Evolutionary conservation across 2,797 vertebrate species (phyloP), one percentile per base, ranked within the genome.

Genomic region (Linurgus olivaceus): DNA sequence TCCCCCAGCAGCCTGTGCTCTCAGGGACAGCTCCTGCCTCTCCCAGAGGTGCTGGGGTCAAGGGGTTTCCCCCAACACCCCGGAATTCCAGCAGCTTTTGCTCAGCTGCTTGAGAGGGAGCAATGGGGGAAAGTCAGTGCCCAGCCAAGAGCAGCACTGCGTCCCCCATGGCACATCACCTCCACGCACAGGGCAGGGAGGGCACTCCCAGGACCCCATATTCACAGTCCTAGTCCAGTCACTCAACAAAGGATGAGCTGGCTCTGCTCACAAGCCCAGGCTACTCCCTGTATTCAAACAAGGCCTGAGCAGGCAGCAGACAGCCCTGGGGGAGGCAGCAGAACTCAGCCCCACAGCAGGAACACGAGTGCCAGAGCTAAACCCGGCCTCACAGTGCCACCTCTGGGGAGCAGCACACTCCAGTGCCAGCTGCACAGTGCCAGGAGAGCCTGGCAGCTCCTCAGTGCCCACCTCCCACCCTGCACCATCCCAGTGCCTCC

Each of bases 61-160:
- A 76, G 51, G 13, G 24, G 20, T 76, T 82, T 88, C 29, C 57
- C 68, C 47, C 80, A 23, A 4, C 2, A 76, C 25, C 57, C 24
- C 12, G 19, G 9, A 93, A 70, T 59, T 57, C 55, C 87, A 80
- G n/a, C 18, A 42, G 86, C 47, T 84, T 81, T 19, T 68, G 68
- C 54, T 71, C 38, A 57, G 74, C 35, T 47, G 11, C 38, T 45
- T 13, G 26, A 75, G 70, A 40, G 45, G 31, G 23, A 68, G 52
- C n/a, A 3, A 21, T 7, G 35, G 14, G 25, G 4, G 6, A 33
- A 71, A 52, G 4, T 6, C 59, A 31, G 33, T 0, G 0, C 10
- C 31, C 57, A 63, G 65, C 12, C 25, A 17, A 25, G 51, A 42
- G 2, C 31, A 76, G 33, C 28, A 21, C 61, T 38, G 70, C 13